Evolutionary conservation across 1,140 invertebrate species (phyloP).

Genomic region (Uloborus diversus): DNA sequence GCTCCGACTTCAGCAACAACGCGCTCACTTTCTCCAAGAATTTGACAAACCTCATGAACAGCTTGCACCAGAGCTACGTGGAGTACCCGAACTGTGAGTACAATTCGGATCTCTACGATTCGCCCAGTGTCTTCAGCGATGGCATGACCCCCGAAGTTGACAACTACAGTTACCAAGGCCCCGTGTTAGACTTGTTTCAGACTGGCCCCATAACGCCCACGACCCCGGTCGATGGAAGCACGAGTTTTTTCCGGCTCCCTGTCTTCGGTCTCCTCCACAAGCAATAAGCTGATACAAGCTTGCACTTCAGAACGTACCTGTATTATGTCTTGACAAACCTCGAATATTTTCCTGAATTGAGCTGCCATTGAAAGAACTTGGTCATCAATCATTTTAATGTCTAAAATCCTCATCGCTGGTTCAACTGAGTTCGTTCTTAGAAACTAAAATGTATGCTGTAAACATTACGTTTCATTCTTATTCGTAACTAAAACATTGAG

Average conservation of each 20-base stretch:
- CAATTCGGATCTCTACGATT: constrained; percentile 22
- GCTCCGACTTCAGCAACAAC: not conserved
- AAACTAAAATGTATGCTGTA: too few relatives aligned
- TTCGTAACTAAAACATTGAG: too few relatives aligned
- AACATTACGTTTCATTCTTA: too few relatives aligned
- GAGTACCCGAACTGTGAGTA: not conserved
- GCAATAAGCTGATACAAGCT: too few relatives aligned
- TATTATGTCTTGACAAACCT: too few relatives aligned
- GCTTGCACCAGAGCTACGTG: constrained; percentile 1
- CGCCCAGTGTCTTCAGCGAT: constrained; percentile 25
- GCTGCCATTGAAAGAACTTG: too few relatives aligned
- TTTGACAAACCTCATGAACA: not conserved
- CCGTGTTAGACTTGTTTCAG: constrained; percentile 26
- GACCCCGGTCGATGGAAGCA: constrained; percentile 3
- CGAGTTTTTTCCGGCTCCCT: constrained; percentile 14
- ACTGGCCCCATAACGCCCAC: constrained; percentile 10
- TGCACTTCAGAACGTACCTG: too few relatives aligned
- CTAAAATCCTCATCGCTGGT: too few relatives aligned
- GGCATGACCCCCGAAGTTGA: not conserved
- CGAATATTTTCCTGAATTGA: too few relatives aligned
- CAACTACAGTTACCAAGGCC: constrained; percentile 23
- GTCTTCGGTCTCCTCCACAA: constrained; percentile 31
- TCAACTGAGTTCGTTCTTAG: too few relatives aligned
- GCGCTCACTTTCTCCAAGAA: constrained; percentile 47
- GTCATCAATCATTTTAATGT: too few relatives aligned